Evolutionary conservation across 2,113 vertebrate genomes (phyloP).

Genomic region (Tetrax tetrax): DNA sequence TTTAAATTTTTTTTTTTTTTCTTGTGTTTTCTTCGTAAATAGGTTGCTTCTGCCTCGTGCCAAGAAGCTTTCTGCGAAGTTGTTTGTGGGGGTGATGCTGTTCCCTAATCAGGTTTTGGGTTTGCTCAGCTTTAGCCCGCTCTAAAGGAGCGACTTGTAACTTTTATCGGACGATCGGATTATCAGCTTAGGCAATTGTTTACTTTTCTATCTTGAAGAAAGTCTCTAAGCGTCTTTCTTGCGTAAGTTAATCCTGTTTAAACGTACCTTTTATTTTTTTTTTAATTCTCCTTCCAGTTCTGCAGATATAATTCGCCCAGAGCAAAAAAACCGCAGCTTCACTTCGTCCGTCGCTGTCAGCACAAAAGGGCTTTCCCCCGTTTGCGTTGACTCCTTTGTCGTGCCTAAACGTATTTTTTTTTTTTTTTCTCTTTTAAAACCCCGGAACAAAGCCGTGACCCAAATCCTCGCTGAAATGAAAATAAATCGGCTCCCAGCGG

Average conservation of each 20-base stretch:
- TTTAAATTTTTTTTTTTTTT: not conserved
- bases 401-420: not conserved
- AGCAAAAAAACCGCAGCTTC: not conserved
- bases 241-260: conserved; percentile 1
- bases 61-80: not conserved
- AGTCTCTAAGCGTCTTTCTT: conserved; percentile 8
- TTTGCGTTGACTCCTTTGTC: not conserved
- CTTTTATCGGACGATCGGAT: too few relatives aligned
- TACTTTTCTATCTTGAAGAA: too few relatives aligned
- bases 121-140: not conserved
- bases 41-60: not conserved
- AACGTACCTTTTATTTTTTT: not conserved
- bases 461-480: not conserved
- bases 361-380: not conserved
- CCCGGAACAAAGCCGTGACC: not conserved
- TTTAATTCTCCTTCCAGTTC: not conserved
- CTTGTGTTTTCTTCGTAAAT: not conserved
- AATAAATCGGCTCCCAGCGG: not conserved
- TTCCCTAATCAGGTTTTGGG: not conserved
- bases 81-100: not conserved
- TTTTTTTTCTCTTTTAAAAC: not conserved
- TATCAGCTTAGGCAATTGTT: too few relatives aligned
- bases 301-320: not conserved
- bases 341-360: not conserved
- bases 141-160: too few relatives aligned